Evolutionary conservation across 2,797 vertebrate genomes (phyloP).

Genomic region (Cynodonichthys magdalenae): DNA sequence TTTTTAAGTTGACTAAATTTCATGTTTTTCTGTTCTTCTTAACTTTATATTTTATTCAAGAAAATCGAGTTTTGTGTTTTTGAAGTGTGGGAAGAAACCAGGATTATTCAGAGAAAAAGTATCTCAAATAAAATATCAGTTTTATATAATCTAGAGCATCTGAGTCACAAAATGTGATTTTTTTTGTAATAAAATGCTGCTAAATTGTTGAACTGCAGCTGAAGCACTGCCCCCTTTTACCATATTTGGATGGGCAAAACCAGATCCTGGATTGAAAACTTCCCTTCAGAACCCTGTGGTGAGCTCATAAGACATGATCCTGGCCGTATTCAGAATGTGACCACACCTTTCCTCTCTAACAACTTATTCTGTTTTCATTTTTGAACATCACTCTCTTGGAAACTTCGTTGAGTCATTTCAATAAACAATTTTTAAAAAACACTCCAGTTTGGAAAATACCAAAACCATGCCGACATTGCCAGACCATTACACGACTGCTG

Average conservation of each 20-base stretch:
- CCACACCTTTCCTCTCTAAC: slow-evolving; percentile 43
- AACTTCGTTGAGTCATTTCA: slow-evolving; percentile 47
- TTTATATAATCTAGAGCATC: too few species aligned
- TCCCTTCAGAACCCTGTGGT: slow-evolving; percentile 25
- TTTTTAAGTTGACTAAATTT: too few species aligned
- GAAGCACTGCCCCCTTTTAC: slow-evolving; percentile 16
- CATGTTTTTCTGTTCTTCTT: too few species aligned
- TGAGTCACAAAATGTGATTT: too few species aligned
- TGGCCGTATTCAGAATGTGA: slow-evolving; percentile 22
- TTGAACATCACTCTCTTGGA: slow-evolving; percentile 37
- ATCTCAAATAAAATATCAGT: too few species aligned
- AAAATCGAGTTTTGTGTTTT: too few species aligned
- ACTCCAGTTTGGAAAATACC: slow-evolving; percentile 61
- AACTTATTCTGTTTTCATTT: slow-evolving; percentile 49
- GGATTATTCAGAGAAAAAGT: too few species aligned
- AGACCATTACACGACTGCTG: slow-evolving; percentile 66
- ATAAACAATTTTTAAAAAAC: slow-evolving; percentile 44
- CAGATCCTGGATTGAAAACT: slow-evolving; percentile 25
- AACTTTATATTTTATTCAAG: too few species aligned
- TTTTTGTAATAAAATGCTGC: too few species aligned
- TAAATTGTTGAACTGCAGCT: slow-evolving; percentile 2
- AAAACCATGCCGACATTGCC: slow-evolving; percentile 61
- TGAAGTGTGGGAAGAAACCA: too few species aligned
- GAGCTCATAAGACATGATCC: slow-evolving; percentile 44
- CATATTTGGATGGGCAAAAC: slow-evolving; percentile 20